Percentiles rank a stretch among this genome's conserved stretches.
These are phyloP conservation scores for Anomalospiza imberbis DNA, from an alignment of 2,797 vertebrate species.

Conservation along the genomic window DNA sequence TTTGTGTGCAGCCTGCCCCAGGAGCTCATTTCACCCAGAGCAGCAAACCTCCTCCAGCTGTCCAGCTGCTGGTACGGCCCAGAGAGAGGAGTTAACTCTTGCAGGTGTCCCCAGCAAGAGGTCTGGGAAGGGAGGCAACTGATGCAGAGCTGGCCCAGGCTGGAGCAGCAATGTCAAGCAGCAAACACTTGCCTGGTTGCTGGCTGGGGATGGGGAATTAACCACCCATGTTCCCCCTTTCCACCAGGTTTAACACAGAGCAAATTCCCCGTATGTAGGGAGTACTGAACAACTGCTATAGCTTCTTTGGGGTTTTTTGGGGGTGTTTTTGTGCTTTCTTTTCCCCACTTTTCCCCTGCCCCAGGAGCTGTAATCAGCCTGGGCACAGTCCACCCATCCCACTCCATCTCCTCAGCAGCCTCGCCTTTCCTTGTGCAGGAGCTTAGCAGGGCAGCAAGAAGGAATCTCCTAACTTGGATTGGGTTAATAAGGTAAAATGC, in stretches of 20 bases:
- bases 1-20: background rate
- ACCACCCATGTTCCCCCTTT: background rate
- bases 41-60: background rate
- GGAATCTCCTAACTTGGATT: conserved; percentile 57
- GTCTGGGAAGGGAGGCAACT: background rate
- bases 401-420: background rate
- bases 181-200: background rate
- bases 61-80: fast-evolving
- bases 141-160: background rate
- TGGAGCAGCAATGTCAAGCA: background rate
- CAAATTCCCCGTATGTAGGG: fast-evolving
- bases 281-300: background rate
- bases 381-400: background rate
- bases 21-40: background rate
- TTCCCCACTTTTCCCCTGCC: background rate
- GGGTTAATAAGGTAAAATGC: conserved; percentile 71
- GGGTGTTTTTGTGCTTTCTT: background rate
- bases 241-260: background rate
- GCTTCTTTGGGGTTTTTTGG: background rate
- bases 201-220: background rate
- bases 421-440: background rate
- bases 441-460: background rate
- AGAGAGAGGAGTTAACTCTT: background rate
- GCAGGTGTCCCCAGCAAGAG: background rate
- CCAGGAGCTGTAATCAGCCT: background rate